Base-by-base conservation (phyloP, 2,113 vertebrate genomes). In the Butorides virescens region DNA sequence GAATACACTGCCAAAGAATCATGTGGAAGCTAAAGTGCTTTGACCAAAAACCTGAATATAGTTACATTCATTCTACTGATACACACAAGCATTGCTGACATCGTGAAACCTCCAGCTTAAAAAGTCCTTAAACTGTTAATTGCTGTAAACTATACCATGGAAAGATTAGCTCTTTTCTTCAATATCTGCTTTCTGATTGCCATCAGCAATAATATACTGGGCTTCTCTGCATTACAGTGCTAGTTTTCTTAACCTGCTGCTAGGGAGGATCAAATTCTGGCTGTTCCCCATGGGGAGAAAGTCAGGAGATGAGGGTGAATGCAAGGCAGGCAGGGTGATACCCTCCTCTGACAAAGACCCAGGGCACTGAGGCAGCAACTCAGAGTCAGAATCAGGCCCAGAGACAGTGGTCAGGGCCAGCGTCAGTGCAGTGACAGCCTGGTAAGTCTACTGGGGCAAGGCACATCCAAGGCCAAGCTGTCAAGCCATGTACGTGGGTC, bases 341-440 rank as follows among this genome's bases (percentile, higher is more conserved):
- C 6, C 10, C 9, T 76, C 7, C 25, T 14, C 20, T 3, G 5
- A 30, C 4, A 9, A 12, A 17, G 22, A 73, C 3, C 13, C 15
- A 50, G 12, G 23, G 19, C 32, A 34, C n/a, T 39, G 17, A 59
- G 27, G 10, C 15, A 85, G 11, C 23, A 42, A 11, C 7, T 34
- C 50, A 49, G 23, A 11, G 1, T 53, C 21, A 65, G 66, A 9
- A 25, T 50, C 46, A 79, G 29, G 37, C 14, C 14, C 15, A 73
- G 32, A 70, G 4, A 47, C 2, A 9, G 5, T 9, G 22, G 11
- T 3, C 6, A 67, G 25, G 17, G 8, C 7, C 34, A 62, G 6
- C 3, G 8, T 62, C 0, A 0, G 6, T 26, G 14, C 23, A 49
- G 21, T 22, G 23, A 39, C 22, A 68, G 4, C 18, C n/a, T 77